Evolutionary conservation across 2,888 invertebrate species (phyloP).

Genomic region (Dusona sp.): DNA sequence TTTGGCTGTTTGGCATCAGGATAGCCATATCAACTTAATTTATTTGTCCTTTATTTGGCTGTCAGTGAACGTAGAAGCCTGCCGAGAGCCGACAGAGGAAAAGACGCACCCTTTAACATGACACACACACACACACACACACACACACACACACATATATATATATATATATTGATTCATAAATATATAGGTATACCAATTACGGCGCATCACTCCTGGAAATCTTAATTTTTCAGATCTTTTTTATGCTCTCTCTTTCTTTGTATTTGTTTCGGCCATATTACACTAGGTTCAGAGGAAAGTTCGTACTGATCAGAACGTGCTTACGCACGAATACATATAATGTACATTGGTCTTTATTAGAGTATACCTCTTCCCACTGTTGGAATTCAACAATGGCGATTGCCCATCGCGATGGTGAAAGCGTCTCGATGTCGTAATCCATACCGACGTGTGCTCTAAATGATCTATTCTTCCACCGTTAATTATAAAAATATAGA

Average conservation of each 20-base stretch:
- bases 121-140: not conserved
- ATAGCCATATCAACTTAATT: slow-evolving; percentile 83
- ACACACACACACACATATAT: slow-evolving; percentile 15
- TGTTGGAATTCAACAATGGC: slow-evolving; percentile 59
- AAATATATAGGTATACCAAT: slow-evolving; percentile 44
- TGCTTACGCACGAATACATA: slow-evolving; percentile 27
- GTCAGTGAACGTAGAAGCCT: slow-evolving; percentile 77
- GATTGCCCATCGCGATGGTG: slow-evolving; percentile 61
- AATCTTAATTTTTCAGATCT: slow-evolving; percentile 74
- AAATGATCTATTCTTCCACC: slow-evolving; percentile 34
- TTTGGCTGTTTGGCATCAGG: slow-evolving; percentile 73
- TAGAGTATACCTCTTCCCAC: slow-evolving; percentile 56
- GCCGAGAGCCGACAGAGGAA: slow-evolving; percentile 71
- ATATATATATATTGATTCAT: slow-evolving; percentile 8
- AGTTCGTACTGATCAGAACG: slow-evolving; percentile 43
- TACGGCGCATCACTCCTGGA: slow-evolving; percentile 77
- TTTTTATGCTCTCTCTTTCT: slow-evolving; percentile 33
- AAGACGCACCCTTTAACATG: slow-evolving; percentile 68
- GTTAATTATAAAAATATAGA: not conserved
- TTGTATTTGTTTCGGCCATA: slow-evolving; percentile 20
- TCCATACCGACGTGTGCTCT: slow-evolving; percentile 31
- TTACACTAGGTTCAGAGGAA: slow-evolving; percentile 50
- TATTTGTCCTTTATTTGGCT: slow-evolving; percentile 84
- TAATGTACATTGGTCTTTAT: slow-evolving; percentile 32
- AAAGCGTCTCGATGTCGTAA: slow-evolving; percentile 54